Evolutionary conservation across 2,113 vertebrate genomes (phyloP).

Genomic region (Atlantisia rogersi): DNA sequence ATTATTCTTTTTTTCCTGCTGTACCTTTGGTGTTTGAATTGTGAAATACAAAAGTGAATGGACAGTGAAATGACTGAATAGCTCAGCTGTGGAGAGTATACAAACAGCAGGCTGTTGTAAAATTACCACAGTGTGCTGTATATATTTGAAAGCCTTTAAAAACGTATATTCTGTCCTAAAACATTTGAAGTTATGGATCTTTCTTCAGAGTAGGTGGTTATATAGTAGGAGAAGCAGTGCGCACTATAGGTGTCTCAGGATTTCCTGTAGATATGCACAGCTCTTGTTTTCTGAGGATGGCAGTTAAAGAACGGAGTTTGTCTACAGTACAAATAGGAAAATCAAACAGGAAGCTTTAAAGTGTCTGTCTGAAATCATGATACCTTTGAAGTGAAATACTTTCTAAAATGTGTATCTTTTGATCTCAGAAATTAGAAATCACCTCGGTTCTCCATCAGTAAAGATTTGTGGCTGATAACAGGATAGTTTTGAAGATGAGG

Average conservation of each 20-base stretch:
- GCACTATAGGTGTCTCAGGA: neutral
- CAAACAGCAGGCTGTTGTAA: neutral
- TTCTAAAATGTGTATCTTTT: neutral
- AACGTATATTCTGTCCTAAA: neutral
- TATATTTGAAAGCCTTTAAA: neutral
- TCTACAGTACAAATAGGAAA: neutral
- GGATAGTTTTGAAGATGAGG: neutral
- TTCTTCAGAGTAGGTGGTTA: neutral
- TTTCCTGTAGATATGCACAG: neutral
- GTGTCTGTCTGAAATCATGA: neutral
- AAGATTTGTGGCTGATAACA: neutral
- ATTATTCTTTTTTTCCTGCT: neutral
- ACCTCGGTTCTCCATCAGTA: neutral
- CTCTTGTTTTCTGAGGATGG: neutral
- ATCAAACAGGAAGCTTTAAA: neutral
- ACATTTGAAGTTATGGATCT: neutral
- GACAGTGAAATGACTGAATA: neutral
- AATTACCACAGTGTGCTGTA: neutral
- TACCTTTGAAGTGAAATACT: neutral
- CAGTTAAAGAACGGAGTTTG: neutral
- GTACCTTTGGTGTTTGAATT: neutral
- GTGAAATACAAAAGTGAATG: neutral
- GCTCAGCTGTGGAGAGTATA: neutral
- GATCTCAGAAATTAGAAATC: neutral
- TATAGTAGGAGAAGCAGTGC: neutral